Conservation (phyloP, 2,113 vertebrate genomes). For the Gasterosteus nipponicus region DNA sequence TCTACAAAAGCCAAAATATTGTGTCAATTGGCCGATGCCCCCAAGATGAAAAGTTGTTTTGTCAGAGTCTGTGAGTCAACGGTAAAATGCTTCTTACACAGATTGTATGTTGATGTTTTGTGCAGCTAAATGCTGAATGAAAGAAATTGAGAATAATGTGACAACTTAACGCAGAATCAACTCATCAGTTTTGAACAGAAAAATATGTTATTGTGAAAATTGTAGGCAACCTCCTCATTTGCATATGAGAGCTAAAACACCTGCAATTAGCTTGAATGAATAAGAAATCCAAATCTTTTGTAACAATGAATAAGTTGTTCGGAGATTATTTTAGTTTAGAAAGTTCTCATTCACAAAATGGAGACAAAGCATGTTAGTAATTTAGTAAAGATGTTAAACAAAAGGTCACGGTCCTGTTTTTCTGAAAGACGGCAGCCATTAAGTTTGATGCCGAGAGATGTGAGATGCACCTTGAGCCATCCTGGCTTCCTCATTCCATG, state of each 20-base stretch:
- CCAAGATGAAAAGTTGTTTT: not conserved
- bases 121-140: not conserved
- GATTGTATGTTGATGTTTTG: too few species aligned
- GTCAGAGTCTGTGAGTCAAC: not conserved
- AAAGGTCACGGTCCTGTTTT: not conserved
- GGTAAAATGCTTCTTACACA: not conserved
- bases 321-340: not conserved
- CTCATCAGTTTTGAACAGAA: not conserved
- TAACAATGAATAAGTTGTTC: not conserved
- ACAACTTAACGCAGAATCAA: not conserved
- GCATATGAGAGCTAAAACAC: not conserved
- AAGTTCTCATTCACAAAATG: not conserved
- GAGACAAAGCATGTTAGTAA: not conserved
- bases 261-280: not conserved
- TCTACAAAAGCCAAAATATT: not conserved
- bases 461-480: slow-evolving; percentile 57
- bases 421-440: not conserved
- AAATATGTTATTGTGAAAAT: not conserved
- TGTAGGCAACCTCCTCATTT: not conserved
- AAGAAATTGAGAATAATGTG: not conserved
- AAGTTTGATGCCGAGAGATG: slow-evolving; percentile 38
- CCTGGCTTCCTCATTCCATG: slow-evolving; percentile 57
- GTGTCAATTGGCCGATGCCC: not conserved
- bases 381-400: not conserved
- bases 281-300: not conserved